Percentiles rank a stretch among this genome's conserved stretches.
Evolutionary conservation across 2,888 invertebrate genomes (phyloP).

Genomic region (Pristionchus entomophagus): DNA sequence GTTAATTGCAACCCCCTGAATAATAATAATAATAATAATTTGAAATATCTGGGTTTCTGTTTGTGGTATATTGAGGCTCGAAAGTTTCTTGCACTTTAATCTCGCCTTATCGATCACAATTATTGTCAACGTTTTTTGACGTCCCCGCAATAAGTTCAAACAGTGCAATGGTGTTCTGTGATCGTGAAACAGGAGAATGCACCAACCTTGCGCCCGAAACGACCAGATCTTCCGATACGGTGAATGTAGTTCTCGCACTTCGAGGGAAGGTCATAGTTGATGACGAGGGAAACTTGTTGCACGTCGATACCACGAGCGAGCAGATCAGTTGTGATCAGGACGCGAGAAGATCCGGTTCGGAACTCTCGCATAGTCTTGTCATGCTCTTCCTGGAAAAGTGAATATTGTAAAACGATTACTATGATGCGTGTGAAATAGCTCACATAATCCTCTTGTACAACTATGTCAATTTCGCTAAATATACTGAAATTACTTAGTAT

Average conservation of each 20-base stretch:
- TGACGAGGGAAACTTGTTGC: conserved; percentile 98
- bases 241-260: conserved; percentile 99
- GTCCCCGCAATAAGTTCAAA: neutral
- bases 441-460: conserved; percentile 29
- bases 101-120: neutral
- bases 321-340: conserved; percentile 96
- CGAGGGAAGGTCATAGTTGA: conserved; percentile 99
- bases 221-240: conserved; percentile 99
- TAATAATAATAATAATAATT: too few species aligned
- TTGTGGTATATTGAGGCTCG: neutral
- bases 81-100: neutral
- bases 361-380: conserved; percentile 97
- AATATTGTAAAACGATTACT: neutral
- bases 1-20: conserved; percentile 99
- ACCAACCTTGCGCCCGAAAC: conserved; percentile 99
- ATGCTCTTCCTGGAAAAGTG: conserved; percentile 89
- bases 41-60: too few species aligned
- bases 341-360: conserved; percentile 97
- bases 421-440: neutral
- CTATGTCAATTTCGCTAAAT: conserved; percentile 15
- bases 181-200: conserved; percentile 81
- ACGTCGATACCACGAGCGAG: conserved; percentile 99
- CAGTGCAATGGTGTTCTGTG: conserved; percentile 19
- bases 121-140: neutral
- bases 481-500: too few species aligned